Base-by-base conservation (phyloP, 2,888 invertebrate species). In the Lasioglossum leucozonium region DNA sequence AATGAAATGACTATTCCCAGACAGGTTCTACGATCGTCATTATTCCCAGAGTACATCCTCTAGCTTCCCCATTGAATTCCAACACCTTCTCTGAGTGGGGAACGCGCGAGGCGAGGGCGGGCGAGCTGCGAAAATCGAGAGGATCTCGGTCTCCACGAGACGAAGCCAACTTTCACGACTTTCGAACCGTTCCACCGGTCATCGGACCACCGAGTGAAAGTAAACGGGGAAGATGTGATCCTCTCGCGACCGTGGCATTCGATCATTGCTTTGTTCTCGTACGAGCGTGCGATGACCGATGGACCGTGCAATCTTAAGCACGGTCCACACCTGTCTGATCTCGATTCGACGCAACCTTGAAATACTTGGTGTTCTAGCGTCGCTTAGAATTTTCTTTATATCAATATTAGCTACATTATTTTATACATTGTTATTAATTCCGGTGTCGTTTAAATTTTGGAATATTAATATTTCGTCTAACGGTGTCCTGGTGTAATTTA, bases 121-220 rank as follows among this genome's bases (percentile, higher is more conserved):
- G 13, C 13, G 73, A 22, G 30, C 44, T 55, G 47, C 62, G 51
- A 76, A 72, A 79, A 85, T 86, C 79, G 47, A 79, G 37, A 77
- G 65, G 85, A 85, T 80, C 81, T 77, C 47, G 16, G 72, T 81
- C 71, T 40, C 69, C 71, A 26, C 77, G 77, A 77, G 62, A 74
- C 30, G 67, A 30, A 74, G 77, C 76, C 77, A 88, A 93, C 93
- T 93, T 93, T 93, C 93, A 89, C 91, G 88, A 94, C 94, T 93
- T 94, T 94, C 94, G 88, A 93, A 90, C 91, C 34, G 88, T 89
- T 91, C 92, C 88, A 87, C 87, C 92, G 93, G 91, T 93, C 92
- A 92, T 91, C 93, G 91, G 91, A 91, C 91, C 84, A 87, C 82
- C 83, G 58, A 93, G 94, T 93, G 94, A 94, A 94, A 94, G 94